Percentiles rank a stretch among this genome's conserved stretches.
Conservation (phyloP, 2,888 invertebrate species). For the Digitonthophagus gazella region DNA sequence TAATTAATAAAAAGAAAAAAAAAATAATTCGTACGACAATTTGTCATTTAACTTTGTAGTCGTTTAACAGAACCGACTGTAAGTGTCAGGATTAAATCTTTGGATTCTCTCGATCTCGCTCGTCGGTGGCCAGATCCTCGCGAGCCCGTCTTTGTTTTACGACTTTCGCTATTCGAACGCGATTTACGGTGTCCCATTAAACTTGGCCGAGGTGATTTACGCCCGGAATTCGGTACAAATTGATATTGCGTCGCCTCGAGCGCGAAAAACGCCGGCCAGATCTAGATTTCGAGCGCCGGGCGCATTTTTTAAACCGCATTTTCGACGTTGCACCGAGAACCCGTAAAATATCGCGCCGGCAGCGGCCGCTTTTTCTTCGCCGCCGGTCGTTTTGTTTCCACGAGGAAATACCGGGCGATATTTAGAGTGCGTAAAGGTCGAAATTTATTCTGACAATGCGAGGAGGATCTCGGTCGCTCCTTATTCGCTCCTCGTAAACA, state of each 20-base stretch:
- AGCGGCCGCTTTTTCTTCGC: neutral
- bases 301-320: constrained; percentile 13
- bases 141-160: neutral
- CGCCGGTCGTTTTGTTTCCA: constrained; percentile 7
- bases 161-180: neutral
- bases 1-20: no score
- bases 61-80: no score
- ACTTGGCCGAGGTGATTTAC: constrained; percentile 12
- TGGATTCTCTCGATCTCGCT: neutral
- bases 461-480: no score
- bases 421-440: neutral
- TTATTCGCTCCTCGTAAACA: neutral
- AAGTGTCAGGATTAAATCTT: neutral
- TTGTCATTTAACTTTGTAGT: neutral
- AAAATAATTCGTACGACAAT: no score
- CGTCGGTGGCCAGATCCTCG: no score
- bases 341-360: neutral
- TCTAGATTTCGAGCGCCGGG: constrained; percentile 8
- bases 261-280: constrained; percentile 12
- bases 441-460: neutral
- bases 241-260: constrained; percentile 1
- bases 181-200: constrained; percentile 11
- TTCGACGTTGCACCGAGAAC: neutral
- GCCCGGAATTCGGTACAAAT: constrained; percentile 13
- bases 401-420: neutral